Percentiles rank a stretch among this genome's conserved stretches.
These are phyloP conservation scores for Hyperopisus bebe DNA, from an alignment of 2,113 vertebrate species.

Conservation along the genomic window DNA sequence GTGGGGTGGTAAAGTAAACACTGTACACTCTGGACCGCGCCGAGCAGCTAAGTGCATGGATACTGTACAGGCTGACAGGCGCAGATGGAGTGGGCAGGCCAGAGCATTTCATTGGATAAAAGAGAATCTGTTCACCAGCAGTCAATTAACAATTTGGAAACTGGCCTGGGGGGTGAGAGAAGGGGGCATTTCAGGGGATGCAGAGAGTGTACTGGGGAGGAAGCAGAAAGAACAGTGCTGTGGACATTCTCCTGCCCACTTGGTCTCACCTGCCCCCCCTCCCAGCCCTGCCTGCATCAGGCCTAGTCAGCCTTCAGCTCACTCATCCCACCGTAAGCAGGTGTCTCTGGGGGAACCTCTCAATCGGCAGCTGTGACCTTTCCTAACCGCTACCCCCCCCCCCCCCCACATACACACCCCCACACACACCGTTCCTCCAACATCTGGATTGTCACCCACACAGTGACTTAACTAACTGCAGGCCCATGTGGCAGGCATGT, in stretches of 20 bases:
- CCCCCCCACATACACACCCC: too few relatives aligned
- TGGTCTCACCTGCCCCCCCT: neutral
- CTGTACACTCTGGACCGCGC: neutral
- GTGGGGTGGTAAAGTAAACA: slow-evolving; percentile 26
- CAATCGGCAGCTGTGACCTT: too few relatives aligned
- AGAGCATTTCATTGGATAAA: slow-evolving; percentile 29
- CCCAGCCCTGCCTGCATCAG: neutral
- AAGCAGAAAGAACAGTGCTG: slow-evolving; percentile 20
- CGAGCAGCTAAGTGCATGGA: slow-evolving; percentile 30
- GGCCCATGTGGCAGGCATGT: too few relatives aligned
- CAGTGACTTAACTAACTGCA: too few relatives aligned
- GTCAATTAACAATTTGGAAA: slow-evolving; percentile 61
- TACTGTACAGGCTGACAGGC: slow-evolving; percentile 5
- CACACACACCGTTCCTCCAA: too few relatives aligned
- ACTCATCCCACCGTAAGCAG: too few relatives aligned
- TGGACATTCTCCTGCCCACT: neutral
- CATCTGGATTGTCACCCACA: too few relatives aligned
- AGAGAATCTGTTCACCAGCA: slow-evolving; percentile 44
- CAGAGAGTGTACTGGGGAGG: neutral
- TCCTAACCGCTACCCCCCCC: neutral
- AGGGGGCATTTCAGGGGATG: neutral
- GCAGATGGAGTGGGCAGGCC: neutral
- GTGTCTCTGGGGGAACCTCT: too few relatives aligned
- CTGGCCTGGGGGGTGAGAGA: slow-evolving; percentile 37
- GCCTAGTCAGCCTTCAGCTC: too few relatives aligned